Evolutionary conservation across 1,140 invertebrate genomes (phyloP).

Genomic region (Propsilocerus akamusi): DNA sequence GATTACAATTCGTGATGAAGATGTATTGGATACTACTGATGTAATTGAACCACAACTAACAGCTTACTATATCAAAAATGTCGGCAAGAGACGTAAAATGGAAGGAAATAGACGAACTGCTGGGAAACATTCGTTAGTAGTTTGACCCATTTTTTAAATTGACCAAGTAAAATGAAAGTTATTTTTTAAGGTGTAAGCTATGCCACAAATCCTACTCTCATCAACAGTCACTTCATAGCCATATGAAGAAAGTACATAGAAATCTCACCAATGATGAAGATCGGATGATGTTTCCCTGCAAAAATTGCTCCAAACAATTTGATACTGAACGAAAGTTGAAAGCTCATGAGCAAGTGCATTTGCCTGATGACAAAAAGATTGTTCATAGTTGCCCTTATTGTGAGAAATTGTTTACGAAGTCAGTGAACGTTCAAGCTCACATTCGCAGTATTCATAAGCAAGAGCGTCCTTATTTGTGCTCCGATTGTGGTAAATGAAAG

Average conservation of each 20-base stretch:
- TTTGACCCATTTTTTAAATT: too few species aligned
- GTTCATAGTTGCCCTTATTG: constrained; percentile 21
- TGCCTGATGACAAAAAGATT: constrained; percentile 21
- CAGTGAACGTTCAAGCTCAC: constrained; percentile 20
- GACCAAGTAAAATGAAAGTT: too few species aligned
- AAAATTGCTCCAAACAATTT: background rate
- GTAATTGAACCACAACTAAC: too few species aligned
- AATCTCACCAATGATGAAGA: too few species aligned
- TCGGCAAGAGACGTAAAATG: too few species aligned
- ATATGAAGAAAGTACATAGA: background rate
- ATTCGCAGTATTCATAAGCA: constrained; percentile 25
- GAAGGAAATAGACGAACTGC: too few species aligned
- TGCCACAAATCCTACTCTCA: background rate
- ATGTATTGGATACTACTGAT: too few species aligned
- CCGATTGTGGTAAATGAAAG: constrained; percentile 24
- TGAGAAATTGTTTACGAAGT: constrained; percentile 18
- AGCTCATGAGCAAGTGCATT: constrained; percentile 23
- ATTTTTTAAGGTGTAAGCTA: background rate
- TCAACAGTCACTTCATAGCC: background rate
- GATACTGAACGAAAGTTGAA: constrained; percentile 3
- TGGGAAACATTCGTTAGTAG: too few species aligned
- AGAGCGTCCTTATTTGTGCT: constrained; percentile 26
- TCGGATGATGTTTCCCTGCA: background rate
- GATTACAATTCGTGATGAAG: too few species aligned
- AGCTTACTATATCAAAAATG: too few species aligned